A percentile compares a stretch with the other conserved stretches of the same genome.
Conservation (phyloP, 1,140 invertebrate species). For the Neuroterus valhalla region DNA sequence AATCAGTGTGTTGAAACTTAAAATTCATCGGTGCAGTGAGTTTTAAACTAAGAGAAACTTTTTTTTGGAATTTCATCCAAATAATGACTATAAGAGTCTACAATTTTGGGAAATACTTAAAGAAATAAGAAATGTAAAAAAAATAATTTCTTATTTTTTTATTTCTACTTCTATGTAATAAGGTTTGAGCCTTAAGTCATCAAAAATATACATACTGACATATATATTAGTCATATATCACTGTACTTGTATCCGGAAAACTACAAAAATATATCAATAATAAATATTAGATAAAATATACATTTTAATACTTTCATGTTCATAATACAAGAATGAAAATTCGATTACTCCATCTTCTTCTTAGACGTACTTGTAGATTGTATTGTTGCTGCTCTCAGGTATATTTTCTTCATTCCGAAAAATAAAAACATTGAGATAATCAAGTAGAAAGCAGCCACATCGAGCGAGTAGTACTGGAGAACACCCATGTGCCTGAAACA, state of each 20-base stretch:
- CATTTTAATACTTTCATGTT: constrained; percentile 5
- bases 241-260: neutral
- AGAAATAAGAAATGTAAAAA: too few species aligned
- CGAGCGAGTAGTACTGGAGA: constrained; percentile 68
- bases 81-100: too few species aligned
- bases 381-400: constrained; percentile 35
- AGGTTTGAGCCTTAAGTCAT: too few species aligned
- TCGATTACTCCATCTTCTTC: constrained; percentile 31
- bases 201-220: too few species aligned
- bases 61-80: too few species aligned
- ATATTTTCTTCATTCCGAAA: constrained; percentile 54
- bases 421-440: constrained; percentile 37
- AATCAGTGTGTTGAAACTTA: too few species aligned
- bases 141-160: too few species aligned
- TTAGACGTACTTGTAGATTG: neutral
- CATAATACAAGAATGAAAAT: neutral
- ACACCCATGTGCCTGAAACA: constrained; percentile 62
- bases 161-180: too few species aligned
- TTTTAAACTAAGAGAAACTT: too few species aligned
- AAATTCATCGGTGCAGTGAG: too few species aligned
- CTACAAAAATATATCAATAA: constrained; percentile 3
- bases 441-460: constrained; percentile 62
- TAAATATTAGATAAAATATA: constrained; percentile 17
- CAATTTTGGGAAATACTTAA: too few species aligned
- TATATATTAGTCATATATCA: too few species aligned